phyloP scores from a whole-genome alignment of 2,113 vertebrate species.

The Pomatostomus ruficeps region DNA sequence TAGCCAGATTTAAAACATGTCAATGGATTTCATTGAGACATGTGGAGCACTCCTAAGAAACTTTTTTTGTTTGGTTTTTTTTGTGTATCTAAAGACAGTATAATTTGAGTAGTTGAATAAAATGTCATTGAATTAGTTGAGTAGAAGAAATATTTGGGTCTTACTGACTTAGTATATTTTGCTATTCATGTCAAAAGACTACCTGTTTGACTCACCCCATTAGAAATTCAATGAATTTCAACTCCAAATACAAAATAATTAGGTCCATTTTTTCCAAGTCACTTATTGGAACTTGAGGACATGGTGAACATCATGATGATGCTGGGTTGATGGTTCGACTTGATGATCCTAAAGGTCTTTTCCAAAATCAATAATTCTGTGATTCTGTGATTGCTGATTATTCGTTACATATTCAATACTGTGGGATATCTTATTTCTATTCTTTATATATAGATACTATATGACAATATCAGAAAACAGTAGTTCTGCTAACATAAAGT shows the following conservation, averaged over 20 bases:
- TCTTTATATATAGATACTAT: background rate
- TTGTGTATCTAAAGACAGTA: background rate
- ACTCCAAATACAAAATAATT: background rate
- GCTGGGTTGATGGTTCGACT: background rate
- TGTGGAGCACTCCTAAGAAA: background rate
- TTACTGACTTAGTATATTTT: background rate
- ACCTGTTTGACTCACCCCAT: background rate
- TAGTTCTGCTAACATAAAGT: background rate
- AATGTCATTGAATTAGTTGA: background rate
- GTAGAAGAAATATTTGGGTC: background rate
- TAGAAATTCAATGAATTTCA: background rate
- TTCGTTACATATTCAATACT: background rate
- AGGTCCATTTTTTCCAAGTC: background rate
- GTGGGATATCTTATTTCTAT: background rate
- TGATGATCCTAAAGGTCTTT: background rate
- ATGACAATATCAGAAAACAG: background rate
- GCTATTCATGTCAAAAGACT: background rate
- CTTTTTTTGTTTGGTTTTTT: background rate
- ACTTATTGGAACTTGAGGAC: background rate
- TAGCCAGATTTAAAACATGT: conserved; percentile 2
- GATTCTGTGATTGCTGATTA: background rate
- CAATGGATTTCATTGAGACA: conserved; percentile 3
- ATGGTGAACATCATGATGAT: background rate
- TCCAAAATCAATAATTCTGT: background rate
- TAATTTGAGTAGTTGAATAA: background rate